phyloP scores from a whole-genome alignment of 23 tunicate genomes.

The Ascidia mentula region DNA sequence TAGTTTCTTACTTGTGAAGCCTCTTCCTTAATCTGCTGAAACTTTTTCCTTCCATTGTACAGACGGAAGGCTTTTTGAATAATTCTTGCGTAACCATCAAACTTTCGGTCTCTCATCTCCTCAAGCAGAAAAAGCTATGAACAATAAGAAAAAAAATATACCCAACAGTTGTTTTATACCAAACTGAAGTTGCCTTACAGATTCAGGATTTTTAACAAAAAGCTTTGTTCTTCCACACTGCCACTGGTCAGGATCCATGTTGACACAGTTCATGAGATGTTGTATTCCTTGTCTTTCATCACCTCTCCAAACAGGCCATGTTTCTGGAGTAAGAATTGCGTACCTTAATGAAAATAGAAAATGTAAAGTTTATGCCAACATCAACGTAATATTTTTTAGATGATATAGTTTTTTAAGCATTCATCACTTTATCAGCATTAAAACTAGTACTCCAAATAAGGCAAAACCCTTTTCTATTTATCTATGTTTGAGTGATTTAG shows the following conservation, averaged over 20 bases:
- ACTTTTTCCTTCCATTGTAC: constrained; percentile 78
- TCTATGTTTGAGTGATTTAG: too few species aligned
- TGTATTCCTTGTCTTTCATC: constrained; percentile 88
- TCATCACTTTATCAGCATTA: too few species aligned
- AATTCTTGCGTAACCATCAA: constrained; percentile 82
- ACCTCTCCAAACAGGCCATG: constrained; percentile 95
- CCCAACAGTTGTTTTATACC: background rate
- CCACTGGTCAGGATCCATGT: constrained; percentile 98
- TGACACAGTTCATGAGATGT: constrained; percentile 86
- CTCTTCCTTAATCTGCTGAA: constrained; percentile 89
- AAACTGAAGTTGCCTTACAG: constrained; percentile 33
- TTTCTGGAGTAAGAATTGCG: constrained; percentile 94
- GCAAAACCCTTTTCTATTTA: too few species aligned
- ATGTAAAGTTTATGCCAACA: background rate
- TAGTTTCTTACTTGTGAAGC: constrained; percentile 79
- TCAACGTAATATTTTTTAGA: too few species aligned
- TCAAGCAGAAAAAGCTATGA: constrained; percentile 86
- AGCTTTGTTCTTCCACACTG: constrained; percentile 97
- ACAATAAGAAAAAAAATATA: background rate
- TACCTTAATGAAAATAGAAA: constrained; percentile 42
- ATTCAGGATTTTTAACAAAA: constrained; percentile 95
- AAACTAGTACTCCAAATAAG: too few species aligned
- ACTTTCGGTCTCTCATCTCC: constrained; percentile 91
- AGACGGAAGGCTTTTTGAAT: constrained; percentile 92
- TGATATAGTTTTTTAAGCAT: too few species aligned